Conservation (phyloP, 2,888 invertebrate species). For the Cataglyphis livida region DNA sequence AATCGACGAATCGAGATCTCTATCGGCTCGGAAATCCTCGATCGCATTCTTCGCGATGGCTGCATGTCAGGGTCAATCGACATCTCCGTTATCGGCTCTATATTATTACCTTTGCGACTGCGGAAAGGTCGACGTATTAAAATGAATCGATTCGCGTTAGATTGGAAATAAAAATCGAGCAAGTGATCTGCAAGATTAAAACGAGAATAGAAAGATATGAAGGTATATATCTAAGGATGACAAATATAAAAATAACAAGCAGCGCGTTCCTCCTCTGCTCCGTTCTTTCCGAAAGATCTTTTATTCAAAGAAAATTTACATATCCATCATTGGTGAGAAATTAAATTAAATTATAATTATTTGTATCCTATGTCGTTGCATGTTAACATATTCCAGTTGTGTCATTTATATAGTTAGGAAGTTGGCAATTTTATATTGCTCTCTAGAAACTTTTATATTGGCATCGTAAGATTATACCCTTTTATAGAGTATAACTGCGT, state of each 20-base stretch:
- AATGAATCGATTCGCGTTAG: background rate
- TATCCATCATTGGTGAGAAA: background rate
- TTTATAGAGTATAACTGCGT: slow-evolving; percentile 25
- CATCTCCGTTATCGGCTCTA: slow-evolving; percentile 12
- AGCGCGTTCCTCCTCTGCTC: background rate
- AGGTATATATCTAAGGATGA: background rate
- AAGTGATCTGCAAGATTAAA: background rate
- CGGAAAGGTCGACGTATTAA: slow-evolving; percentile 10
- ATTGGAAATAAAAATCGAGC: background rate
- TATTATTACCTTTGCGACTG: slow-evolving; percentile 40
- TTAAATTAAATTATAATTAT: slow-evolving; percentile 20
- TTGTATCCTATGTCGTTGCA: background rate
- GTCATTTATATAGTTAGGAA: slow-evolving; percentile 10
- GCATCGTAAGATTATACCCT: background rate
- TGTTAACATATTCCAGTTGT: background rate
- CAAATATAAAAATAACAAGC: slow-evolving; percentile 5
- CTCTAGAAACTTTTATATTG: background rate
- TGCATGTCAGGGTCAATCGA: slow-evolving; percentile 44
- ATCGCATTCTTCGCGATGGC: slow-evolving; percentile 51
- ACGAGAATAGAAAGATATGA: slow-evolving; percentile 1
- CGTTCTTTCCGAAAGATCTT: background rate
- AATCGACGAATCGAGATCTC: slow-evolving; percentile 57
- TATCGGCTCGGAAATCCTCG: slow-evolving; percentile 37
- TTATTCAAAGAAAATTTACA: slow-evolving; percentile 20
- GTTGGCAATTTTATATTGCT: background rate